These are phyloP conservation scores for Hylaea fasciaria DNA, from an alignment of 2,888 invertebrate species.

Conservation along the genomic window DNA sequence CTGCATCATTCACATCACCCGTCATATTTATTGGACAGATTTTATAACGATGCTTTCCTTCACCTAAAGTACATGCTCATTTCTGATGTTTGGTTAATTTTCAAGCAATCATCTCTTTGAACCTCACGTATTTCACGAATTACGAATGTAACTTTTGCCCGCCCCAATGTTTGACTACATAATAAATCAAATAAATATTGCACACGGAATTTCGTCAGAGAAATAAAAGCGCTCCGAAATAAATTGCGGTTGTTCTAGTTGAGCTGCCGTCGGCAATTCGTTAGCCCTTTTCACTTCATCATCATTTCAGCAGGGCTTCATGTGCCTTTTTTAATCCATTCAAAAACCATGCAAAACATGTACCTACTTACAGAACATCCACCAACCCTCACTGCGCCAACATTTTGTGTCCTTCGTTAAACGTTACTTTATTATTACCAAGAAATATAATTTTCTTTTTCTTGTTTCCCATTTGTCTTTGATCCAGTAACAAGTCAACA, in stretches of 20 bases:
- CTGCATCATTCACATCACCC: too few species aligned
- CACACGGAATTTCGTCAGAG: conserved; percentile 21
- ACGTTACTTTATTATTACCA: neutral
- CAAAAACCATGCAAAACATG: too few species aligned
- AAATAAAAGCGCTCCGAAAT: conserved; percentile 32
- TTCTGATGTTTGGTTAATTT: too few species aligned
- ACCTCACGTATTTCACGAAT: neutral
- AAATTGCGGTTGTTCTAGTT: conserved; percentile 32
- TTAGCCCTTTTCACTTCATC: conserved; percentile 30
- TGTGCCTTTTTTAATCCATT: neutral
- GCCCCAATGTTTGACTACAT: neutral
- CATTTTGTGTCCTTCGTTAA: too few species aligned
- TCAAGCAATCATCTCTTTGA: too few species aligned
- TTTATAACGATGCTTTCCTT: too few species aligned
- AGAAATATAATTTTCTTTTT: conserved; percentile 5
- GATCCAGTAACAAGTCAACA: conserved; percentile 13
- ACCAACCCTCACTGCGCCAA: too few species aligned
- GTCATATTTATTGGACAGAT: too few species aligned
- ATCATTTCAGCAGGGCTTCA: conserved; percentile 29
- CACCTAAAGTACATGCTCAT: too few species aligned
- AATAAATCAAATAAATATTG: conserved; percentile 23
- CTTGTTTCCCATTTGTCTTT: conserved; percentile 12
- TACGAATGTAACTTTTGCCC: neutral
- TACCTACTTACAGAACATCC: too few species aligned
- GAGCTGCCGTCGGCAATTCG: conserved; percentile 30